Evolutionary conservation across 2,888 invertebrate genomes (phyloP).

Genomic region (Lepidochitona cinerea): DNA sequence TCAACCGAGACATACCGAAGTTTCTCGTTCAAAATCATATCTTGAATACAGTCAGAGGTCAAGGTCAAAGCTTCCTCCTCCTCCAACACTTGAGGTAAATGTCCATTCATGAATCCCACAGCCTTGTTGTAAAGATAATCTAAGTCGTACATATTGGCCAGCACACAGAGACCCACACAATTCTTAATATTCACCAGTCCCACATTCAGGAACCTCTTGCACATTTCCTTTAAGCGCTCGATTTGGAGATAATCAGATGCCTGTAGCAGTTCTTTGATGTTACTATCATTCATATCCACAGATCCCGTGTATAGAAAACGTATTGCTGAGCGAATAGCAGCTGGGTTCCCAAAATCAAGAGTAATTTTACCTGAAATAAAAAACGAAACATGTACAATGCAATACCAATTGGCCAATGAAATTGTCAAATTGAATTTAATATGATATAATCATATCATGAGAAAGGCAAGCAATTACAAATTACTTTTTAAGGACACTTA

Average conservation of each 20-base stretch:
- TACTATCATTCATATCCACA: slow-evolving; percentile 36
- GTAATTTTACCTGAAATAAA: slow-evolving; percentile 39
- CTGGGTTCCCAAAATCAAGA: slow-evolving; percentile 39
- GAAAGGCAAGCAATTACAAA: no score
- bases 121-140: slow-evolving; percentile 40
- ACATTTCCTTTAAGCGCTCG: slow-evolving; percentile 42
- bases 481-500: no score
- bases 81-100: slow-evolving; percentile 47
- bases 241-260: slow-evolving; percentile 57
- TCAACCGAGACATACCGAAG: slow-evolving; percentile 45
- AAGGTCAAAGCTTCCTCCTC: slow-evolving; percentile 44
- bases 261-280: slow-evolving; percentile 44
- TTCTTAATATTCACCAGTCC: slow-evolving; percentile 42
- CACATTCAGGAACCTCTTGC: slow-evolving; percentile 39
- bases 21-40: slow-evolving; percentile 41
- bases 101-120: slow-evolving; percentile 43
- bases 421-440: no score
- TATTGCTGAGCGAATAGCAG: slow-evolving; percentile 47
- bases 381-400: no score
- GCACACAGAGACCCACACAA: slow-evolving; percentile 46
- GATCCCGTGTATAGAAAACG: slow-evolving; percentile 48
- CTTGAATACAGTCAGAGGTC: slow-evolving; percentile 45
- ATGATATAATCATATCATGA: no score
- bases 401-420: no score
- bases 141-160: slow-evolving; percentile 52